Percentiles rank a stretch among this genome's conserved stretches.
These are phyloP conservation scores for Cantharis rufa DNA, from an alignment of 2,888 invertebrate species.

Conservation along the genomic window DNA sequence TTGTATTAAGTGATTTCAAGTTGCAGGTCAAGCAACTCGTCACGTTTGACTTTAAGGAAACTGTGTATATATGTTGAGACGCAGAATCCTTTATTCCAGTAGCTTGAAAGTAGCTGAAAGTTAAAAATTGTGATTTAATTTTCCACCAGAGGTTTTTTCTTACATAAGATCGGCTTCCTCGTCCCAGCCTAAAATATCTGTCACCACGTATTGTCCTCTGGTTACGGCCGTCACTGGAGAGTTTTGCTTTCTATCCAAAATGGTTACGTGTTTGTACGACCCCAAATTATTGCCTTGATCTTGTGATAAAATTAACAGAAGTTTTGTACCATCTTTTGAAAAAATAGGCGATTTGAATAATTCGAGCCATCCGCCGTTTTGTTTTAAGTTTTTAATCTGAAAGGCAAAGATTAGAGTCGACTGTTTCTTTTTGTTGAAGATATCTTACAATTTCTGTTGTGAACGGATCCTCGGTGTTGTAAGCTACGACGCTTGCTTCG, in stretches of 20 bases:
- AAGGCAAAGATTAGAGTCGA: slow-evolving; percentile 33
- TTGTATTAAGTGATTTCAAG: slow-evolving; percentile 55
- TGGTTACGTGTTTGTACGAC: slow-evolving; percentile 69
- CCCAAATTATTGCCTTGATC: slow-evolving; percentile 62
- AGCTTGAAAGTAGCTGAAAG: slow-evolving; percentile 81
- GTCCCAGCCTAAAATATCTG: slow-evolving; percentile 77
- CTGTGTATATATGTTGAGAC: slow-evolving; percentile 79
- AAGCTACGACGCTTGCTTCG: slow-evolving; percentile 56
- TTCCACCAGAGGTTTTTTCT: slow-evolving; percentile 47
- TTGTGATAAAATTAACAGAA: slow-evolving; percentile 76
- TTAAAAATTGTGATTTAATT: background rate
- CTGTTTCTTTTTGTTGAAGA: background rate
- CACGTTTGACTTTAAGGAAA: slow-evolving; percentile 60
- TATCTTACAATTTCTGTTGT: slow-evolving; percentile 29
- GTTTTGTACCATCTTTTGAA: slow-evolving; percentile 67
- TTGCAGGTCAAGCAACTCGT: slow-evolving; percentile 78
- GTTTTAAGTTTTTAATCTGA: slow-evolving; percentile 57
- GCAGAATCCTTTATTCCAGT: slow-evolving; percentile 76
- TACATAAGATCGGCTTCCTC: slow-evolving; percentile 67
- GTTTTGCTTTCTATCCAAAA: slow-evolving; percentile 58
- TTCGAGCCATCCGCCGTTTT: slow-evolving; percentile 77
- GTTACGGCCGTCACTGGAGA: slow-evolving; percentile 57
- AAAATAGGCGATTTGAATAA: slow-evolving; percentile 72
- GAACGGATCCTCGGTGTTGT: slow-evolving; percentile 35
- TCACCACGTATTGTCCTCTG: slow-evolving; percentile 70